Evolutionary conservation across 2,113 vertebrate genomes (phyloP).

Genomic region (Corythaeola cristata): DNA sequence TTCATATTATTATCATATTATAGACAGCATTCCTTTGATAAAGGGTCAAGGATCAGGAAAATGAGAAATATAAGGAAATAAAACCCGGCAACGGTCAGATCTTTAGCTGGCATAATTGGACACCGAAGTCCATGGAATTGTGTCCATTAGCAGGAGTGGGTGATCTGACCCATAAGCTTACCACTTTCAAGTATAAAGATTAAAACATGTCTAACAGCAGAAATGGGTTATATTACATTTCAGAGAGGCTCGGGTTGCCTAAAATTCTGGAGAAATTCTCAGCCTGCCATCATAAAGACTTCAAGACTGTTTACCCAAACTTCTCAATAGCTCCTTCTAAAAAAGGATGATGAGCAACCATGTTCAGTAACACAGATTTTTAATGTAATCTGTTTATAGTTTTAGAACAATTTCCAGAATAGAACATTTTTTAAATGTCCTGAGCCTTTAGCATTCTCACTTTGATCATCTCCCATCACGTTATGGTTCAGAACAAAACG

Average conservation of each 20-base stretch:
- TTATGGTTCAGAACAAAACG: conserved; percentile 45
- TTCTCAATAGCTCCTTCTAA: conserved; percentile 52
- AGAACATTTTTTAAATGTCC: conserved; percentile 59
- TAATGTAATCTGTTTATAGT: conserved; percentile 65
- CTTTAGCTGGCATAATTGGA: conserved; percentile 54
- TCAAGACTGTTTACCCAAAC: conserved; percentile 55
- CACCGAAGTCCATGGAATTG: background rate
- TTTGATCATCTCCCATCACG: conserved; percentile 63
- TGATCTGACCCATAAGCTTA: conserved; percentile 55
- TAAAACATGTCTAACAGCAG: conserved; percentile 47
- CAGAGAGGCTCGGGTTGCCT: background rate
- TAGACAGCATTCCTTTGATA: background rate
- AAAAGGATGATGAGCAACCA: conserved; percentile 52
- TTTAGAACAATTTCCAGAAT: conserved; percentile 64
- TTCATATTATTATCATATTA: conserved; percentile 59
- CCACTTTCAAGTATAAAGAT: conserved; percentile 55
- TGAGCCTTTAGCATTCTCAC: conserved; percentile 59
- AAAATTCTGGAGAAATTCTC: conserved; percentile 1
- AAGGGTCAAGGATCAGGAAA: conserved; percentile 49
- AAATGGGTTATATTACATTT: conserved; percentile 25
- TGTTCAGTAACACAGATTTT: conserved; percentile 52
- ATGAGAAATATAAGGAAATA: conserved; percentile 68
- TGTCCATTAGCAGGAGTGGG: conserved; percentile 59
- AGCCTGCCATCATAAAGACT: conserved; percentile 34
- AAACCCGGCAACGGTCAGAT: conserved; percentile 26